These are phyloP conservation scores for Chironomus tentans DNA, from an alignment of 2,888 invertebrate genomes.

Conservation along the genomic window DNA sequence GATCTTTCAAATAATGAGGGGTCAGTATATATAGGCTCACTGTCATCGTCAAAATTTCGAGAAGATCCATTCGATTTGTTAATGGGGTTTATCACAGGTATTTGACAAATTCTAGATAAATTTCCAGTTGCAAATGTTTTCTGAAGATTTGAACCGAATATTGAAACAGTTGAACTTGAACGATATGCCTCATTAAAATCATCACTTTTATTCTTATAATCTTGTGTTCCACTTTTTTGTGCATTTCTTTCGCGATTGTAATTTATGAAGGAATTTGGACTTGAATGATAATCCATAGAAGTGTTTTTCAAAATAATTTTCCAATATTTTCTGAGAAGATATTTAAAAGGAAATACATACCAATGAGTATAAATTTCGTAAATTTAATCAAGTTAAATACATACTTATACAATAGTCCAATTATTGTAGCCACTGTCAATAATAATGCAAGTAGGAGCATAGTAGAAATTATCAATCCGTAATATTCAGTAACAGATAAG, in stretches of 20 bases:
- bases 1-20: slow-evolving; percentile 83
- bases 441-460: slow-evolving; percentile 65
- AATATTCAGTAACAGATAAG: slow-evolving; percentile 73
- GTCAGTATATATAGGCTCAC: slow-evolving; percentile 88
- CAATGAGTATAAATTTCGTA: no score
- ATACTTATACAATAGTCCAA: slow-evolving; percentile 68
- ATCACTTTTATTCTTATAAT: neutral
- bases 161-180: slow-evolving; percentile 41
- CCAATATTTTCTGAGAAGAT: slow-evolving; percentile 58
- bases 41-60: slow-evolving; percentile 69
- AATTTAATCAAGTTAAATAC: neutral
- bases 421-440: slow-evolving; percentile 61
- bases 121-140: slow-evolving; percentile 57
- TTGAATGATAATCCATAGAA: slow-evolving; percentile 45
- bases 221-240: slow-evolving; percentile 12
- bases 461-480: slow-evolving; percentile 71
- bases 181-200: slow-evolving; percentile 23
- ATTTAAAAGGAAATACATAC: neutral
- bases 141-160: slow-evolving; percentile 59
- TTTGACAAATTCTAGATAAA: slow-evolving; percentile 43
- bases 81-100: slow-evolving; percentile 44
- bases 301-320: slow-evolving; percentile 65
- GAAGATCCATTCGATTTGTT: slow-evolving; percentile 43
- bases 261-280: slow-evolving; percentile 38
- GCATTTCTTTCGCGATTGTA: slow-evolving; percentile 34